Evolutionary conservation across 2,888 invertebrate genomes (phyloP), one percentile per base, ranked within the genome.

Genomic region (Cephus spinipes): DNA sequence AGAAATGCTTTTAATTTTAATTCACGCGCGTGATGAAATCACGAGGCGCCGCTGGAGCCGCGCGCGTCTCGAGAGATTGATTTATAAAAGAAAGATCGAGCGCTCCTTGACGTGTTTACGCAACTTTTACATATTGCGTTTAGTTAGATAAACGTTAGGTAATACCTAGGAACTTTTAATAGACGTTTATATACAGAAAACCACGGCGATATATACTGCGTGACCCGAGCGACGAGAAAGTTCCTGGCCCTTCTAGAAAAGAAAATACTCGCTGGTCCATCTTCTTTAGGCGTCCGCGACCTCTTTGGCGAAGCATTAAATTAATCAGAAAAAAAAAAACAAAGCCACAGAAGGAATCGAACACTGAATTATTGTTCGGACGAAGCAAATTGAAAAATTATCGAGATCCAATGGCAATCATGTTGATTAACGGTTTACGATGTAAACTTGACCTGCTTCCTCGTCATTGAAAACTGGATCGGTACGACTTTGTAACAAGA

Each of bases 91-190:
- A 31, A 31, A 32, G 55, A 55, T 55, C 23, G 55, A 55, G 71
- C 71, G 71, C 32, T 71, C 32, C 31, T 15, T 71, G 71, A 33
- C 71, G 31, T 71, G 71, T 71, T 33, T 71, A 71, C 71, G 71
- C 15, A 71, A 71, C 71, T 55, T 55, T 55, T 55, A 71, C 71
- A 32, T 33, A 71, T 71, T 33, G 71, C 71, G 32, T 31, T 33
- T 33, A 33, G 31, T 9, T 31, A 33, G 71, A 71, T 55, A 55
- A 55, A 55, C 55, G 55, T 55, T 55, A 55, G 23, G 55, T 55
- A 55, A 55, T 55, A 55, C 55, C 23, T 55, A 55, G 55, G 2
- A 9, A 55, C 55, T 55, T 55, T 55, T 55, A 23, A 55, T 55
- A 55, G 55, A 55, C 55, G 9, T 23, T 0, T 9, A 9, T 55